phyloP scores from a whole-genome alignment of 1,140 invertebrate species.

The Cydia strobilella region DNA sequence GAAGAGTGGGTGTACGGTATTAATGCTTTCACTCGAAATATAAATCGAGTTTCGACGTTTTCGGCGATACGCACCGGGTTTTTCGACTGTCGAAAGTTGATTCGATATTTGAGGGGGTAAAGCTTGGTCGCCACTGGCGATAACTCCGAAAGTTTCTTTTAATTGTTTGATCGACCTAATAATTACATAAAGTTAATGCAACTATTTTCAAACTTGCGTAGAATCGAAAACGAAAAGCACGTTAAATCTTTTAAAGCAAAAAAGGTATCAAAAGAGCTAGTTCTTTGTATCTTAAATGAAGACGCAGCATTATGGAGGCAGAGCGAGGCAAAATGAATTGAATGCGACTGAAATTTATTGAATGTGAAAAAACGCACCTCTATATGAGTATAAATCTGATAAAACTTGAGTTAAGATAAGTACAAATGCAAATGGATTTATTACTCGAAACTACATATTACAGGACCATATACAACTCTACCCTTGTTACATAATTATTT shows the following conservation, averaged over 20 bases:
- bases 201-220: too few species aligned
- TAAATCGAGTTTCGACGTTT: constrained; percentile 53
- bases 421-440: constrained; percentile 40
- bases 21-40: constrained; percentile 62
- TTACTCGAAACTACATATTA: constrained; percentile 41
- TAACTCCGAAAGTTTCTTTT: neutral
- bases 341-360: constrained; percentile 52
- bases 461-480: constrained; percentile 40
- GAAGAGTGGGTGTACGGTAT: constrained; percentile 54
- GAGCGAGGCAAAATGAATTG: constrained; percentile 53
- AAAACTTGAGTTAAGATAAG: constrained; percentile 57
- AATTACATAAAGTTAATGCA: too few species aligned
- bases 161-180: neutral
- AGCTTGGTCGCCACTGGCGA: constrained; percentile 5
- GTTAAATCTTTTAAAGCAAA: neutral
- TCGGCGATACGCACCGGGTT: constrained; percentile 51
- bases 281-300: constrained; percentile 5
- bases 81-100: constrained; percentile 51
- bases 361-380: constrained; percentile 56
- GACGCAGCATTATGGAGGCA: constrained; percentile 35
- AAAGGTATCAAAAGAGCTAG: neutral
- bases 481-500: constrained; percentile 31
- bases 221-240: too few species aligned
- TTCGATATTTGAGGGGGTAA: constrained; percentile 21
- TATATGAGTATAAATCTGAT: constrained; percentile 51